A percentile compares a stretch with the other conserved stretches of the same genome.
Evolutionary conservation across 92 coral and sea anemone genomes (phyloP).

Genomic region (Phymanthus crucifer): DNA sequence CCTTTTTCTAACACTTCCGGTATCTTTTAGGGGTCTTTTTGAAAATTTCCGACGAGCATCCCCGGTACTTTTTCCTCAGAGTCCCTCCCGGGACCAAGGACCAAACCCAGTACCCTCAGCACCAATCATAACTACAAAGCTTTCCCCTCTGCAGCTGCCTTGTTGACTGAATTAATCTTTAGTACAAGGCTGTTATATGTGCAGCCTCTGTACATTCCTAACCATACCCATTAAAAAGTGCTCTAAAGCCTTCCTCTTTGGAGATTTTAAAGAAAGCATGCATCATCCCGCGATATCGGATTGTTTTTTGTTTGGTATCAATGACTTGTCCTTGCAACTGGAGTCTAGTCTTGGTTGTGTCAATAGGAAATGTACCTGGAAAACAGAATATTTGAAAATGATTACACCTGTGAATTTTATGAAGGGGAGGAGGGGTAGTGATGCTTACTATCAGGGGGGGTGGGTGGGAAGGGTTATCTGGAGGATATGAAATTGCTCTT

Average conservation of each 20-base stretch:
- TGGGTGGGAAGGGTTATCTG: not conserved
- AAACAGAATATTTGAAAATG: not conserved
- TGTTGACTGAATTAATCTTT: no score
- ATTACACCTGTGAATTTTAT: not conserved
- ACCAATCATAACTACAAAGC: no score
- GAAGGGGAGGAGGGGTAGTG: not conserved
- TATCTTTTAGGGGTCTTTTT: no score
- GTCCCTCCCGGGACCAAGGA: no score
- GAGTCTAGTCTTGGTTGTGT: slow-evolving; percentile 95
- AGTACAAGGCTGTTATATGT: no score
- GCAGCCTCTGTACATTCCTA: not conserved
- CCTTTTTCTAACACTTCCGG: no score
- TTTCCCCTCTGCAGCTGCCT: no score
- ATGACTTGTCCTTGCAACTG: slow-evolving; percentile 97
- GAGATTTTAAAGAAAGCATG: slow-evolving; percentile 88
- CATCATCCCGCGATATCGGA: slow-evolving; percentile 91
- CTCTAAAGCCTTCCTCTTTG: slow-evolving; percentile 87
- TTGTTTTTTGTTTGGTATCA: slow-evolving; percentile 81
- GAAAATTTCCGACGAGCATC: no score
- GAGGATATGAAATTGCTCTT: no score
- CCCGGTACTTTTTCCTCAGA: no score
- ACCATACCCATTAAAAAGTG: slow-evolving; percentile 93
- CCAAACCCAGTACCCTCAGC: no score
- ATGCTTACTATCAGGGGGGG: not conserved
- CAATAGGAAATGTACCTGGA: slow-evolving; percentile 96